These are phyloP conservation scores for Crotalus helleri DNA, from an alignment of 2,113 vertebrate species.

Conservation along the genomic window DNA sequence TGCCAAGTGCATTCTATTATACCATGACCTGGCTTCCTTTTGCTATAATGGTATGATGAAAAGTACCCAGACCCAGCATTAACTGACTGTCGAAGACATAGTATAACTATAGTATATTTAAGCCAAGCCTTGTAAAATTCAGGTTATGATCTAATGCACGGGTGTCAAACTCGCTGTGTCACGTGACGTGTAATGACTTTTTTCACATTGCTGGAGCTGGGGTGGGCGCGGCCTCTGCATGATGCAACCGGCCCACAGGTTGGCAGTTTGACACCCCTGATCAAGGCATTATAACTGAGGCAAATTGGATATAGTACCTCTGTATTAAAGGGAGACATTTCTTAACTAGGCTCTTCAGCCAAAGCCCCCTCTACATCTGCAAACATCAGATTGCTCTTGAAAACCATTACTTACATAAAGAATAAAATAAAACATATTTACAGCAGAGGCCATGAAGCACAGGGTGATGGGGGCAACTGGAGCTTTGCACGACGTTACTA, in stretches of 20 bases:
- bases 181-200: too few relatives aligned
- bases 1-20: neutral
- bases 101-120: neutral
- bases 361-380: neutral
- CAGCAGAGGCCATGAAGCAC: neutral
- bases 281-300: neutral
- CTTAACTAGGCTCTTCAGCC: neutral
- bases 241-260: too few relatives aligned
- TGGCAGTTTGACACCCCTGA: neutral
- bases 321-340: neutral
- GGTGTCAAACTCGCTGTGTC: too few relatives aligned
- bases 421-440: neutral
- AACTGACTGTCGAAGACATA: neutral
- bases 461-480: too few relatives aligned
- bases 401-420: neutral
- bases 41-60: neutral
- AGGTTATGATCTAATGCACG: neutral
- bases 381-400: neutral
- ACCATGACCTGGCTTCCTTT: neutral
- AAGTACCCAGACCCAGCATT: neutral
- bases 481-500: too few relatives aligned
- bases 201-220: too few relatives aligned
- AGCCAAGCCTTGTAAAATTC: neutral
- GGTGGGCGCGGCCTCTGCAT: too few relatives aligned
- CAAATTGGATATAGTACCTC: neutral